These are phyloP conservation scores for Ophioninae sp. DNA, from an alignment of 2,888 invertebrate genomes.

Conservation along the genomic window DNA sequence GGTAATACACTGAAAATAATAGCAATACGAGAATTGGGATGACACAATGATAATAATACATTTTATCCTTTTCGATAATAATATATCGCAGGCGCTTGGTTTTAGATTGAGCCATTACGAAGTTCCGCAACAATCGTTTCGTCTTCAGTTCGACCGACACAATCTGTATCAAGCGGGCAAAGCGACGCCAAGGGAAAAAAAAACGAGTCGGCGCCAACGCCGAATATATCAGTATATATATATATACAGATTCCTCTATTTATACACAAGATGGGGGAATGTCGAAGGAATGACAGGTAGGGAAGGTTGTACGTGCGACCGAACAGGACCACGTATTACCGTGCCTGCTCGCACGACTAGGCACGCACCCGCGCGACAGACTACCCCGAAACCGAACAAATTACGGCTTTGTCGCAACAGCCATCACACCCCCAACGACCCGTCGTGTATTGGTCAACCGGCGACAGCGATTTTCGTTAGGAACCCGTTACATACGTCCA, in stretches of 20 bases:
- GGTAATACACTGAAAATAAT: background rate
- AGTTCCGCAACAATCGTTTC: background rate
- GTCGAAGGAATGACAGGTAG: background rate
- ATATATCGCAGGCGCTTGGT: background rate
- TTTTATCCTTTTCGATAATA: background rate
- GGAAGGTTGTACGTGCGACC: background rate
- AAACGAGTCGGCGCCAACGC: too few species aligned
- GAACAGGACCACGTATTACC: background rate
- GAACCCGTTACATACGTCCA: too few species aligned
- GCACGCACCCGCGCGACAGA: background rate
- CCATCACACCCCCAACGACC: background rate
- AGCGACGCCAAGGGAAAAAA: too few species aligned
- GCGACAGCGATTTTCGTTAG: too few species aligned
- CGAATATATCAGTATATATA: background rate
- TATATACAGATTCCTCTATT: background rate
- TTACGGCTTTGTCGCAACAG: background rate
- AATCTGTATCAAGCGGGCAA: too few species aligned
- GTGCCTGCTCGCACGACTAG: background rate
- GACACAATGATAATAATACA: background rate
- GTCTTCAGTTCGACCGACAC: too few species aligned
- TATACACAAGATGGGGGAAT: background rate
- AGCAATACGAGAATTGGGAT: background rate
- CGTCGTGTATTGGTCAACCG: too few species aligned
- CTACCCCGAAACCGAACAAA: background rate
- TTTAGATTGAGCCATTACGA: background rate